Evolutionary conservation across 2,888 invertebrate species (phyloP), one percentile per base, ranked within the genome.

Genomic region (Hetaerina titia): DNA sequence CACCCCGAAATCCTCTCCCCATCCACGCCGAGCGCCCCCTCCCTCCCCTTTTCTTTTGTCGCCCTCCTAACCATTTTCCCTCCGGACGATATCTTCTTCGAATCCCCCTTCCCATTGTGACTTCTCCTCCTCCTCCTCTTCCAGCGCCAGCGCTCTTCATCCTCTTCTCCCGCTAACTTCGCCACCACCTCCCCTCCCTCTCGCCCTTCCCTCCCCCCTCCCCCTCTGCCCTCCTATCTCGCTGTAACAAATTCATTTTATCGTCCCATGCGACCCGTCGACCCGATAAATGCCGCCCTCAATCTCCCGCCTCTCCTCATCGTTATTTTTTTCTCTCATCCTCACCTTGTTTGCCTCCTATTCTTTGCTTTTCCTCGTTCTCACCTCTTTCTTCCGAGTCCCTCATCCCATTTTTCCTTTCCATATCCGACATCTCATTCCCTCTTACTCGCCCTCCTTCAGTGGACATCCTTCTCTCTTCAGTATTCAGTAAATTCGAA

Each of bases 211-310:
- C 56, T 17, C 25, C 56, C n/a, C 92, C 22, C 69, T 64, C 89
- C n/a, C 56, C 17, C 57, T 45, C 63, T 45, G 45, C 92, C 92
- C 64, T 69, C 69, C 92, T 92, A 92, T 92, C 92, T 92, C 92
- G 92, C 92, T 74, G 92, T 92, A 92, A 92, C 92, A 92, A 92
- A 92, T 92, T 92, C 92, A 92, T 92, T 92, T 92, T 92, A 92
- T 92, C 92, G 92, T 69, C 92, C 74, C 64, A 90, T 90, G 90
- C 74, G 92, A 92, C 92, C 89, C 89, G 89, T 58, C 89, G 89
- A 89, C 89, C 92, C 92, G 92, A 92, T 92, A 92, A 92, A 92
- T 92, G 92, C 92, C 69, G n/a, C 69, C 63, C 90, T 63, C 90
- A 90, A 63, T 90, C 90, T 90, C 90, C 31, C 31, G 17, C 81